Conservation (phyloP, 1,140 invertebrate genomes). For the Formica exsecta region DNA sequence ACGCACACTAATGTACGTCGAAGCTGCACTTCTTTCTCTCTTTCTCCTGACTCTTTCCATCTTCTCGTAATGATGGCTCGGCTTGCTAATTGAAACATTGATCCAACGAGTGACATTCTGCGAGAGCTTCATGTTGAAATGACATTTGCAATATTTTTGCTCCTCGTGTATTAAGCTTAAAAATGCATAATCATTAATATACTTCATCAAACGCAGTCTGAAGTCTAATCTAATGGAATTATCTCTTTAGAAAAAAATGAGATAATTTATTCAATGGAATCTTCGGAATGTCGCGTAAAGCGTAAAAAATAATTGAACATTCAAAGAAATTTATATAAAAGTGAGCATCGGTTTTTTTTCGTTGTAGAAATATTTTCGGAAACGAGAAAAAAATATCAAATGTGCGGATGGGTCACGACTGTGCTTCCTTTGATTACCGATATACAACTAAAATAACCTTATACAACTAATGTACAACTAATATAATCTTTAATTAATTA, state of each 20-base stretch:
- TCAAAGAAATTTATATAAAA: not conserved
- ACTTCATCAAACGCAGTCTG: not conserved
- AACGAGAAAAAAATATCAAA: no score
- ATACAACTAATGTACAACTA: no score
- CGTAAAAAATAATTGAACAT: not conserved
- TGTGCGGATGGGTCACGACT: no score
- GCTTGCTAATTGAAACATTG: slow-evolving; percentile 52
- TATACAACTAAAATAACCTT: not conserved
- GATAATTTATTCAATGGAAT: not conserved
- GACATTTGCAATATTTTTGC: slow-evolving; percentile 1
- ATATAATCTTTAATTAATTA: no score
- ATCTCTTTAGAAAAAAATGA: not conserved
- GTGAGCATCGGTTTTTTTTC: not conserved
- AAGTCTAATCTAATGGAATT: not conserved
- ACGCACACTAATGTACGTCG: not conserved
- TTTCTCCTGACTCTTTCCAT: not conserved
- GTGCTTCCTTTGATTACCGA: no score
- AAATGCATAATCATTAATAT: not conserved
- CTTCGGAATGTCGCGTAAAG: not conserved
- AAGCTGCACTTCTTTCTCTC: not conserved
- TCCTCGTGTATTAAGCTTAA: not conserved
- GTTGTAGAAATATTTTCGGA: not conserved
- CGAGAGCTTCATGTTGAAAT: slow-evolving; percentile 2
- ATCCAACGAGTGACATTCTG: not conserved
- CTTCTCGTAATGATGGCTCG: slow-evolving; percentile 17